Base-by-base conservation (phyloP, 37 sponge, comb jelly and placozoan genomes). In the Halichondria panicea region DNA sequence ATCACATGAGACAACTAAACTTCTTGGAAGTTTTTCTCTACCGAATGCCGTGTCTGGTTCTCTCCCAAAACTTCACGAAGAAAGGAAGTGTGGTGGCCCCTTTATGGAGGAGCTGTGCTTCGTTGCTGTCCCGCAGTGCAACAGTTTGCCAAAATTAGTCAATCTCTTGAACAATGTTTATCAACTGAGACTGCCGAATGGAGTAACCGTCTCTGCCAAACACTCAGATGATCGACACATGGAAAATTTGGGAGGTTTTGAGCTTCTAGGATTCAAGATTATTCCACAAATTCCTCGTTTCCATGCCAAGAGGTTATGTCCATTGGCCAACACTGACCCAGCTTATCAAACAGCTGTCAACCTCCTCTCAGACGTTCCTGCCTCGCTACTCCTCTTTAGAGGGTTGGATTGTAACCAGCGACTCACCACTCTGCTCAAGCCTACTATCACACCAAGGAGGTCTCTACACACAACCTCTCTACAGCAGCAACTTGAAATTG, bases 211-310 rank as follows among this genome's bases (percentile, higher is more conserved):
- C 3, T 40, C 68, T 40, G 19, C 27, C 32, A 8, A 3, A 2
- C 7, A n/a, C 5, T 13, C 19, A 11, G 18, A 13, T 7, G 43
- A 7, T 37, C 1, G n/a, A 12, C 54, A 65, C 4, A 53, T 4
- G 5, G 61, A 24, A 24, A 60, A 66, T 46, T 18, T 66, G 5
- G 74, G 74, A 0, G 40, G 31, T 13, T 77, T 85, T 39, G 91
- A 91, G 67, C 74, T 91, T 7, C 62, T 91, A 22, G 91, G 91
- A 18, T 55, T 91, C 43, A 85, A 86, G 58, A 43, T 83, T 24
- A 53, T 91, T 0, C 79, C 77, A 2, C 45, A 58, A 15, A 66
- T 91, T 0, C 68, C 83, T 8, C 57, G 91, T 3, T 90, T 76
- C 74, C 87, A 91, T 43, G 87, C 83, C 28, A 86, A 86, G 43